These are phyloP conservation scores for Bombycilla garrulus DNA, from an alignment of 2,113 vertebrate species.

Conservation along the genomic window DNA sequence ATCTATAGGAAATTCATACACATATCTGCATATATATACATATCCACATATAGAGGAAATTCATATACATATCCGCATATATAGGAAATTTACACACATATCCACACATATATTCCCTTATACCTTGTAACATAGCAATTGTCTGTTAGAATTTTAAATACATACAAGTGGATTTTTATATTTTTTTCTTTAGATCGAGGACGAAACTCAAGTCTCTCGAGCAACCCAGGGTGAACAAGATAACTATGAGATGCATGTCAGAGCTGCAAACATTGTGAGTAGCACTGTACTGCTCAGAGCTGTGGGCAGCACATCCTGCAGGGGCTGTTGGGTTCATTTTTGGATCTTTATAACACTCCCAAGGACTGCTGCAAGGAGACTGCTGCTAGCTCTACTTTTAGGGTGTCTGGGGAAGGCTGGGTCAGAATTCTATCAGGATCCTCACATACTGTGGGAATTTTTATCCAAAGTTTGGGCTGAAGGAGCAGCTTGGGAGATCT, in stretches of 20 bases:
- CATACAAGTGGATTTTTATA: fast-evolving
- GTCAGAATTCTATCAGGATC: background rate
- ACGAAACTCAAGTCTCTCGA: conserved; percentile 94
- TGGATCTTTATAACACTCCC: fast-evolving
- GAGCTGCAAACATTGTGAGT: conserved; percentile 97
- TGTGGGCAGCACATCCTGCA: background rate
- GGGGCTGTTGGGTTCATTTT: background rate
- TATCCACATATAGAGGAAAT: background rate
- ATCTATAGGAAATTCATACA: background rate
- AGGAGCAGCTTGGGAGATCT: background rate
- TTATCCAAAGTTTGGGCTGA: no score
- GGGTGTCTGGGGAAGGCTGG: background rate
- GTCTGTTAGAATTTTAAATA: background rate
- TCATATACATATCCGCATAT: no score
- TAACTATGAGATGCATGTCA: conserved; percentile 97
- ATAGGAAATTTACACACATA: no score
- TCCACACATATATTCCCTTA: background rate
- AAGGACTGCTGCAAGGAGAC: background rate
- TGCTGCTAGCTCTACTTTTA: background rate
- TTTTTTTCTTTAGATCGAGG: conserved; percentile 83
- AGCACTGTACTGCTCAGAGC: background rate
- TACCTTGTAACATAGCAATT: background rate
- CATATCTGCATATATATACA: no score
- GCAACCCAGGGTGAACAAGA: conserved; percentile 96
- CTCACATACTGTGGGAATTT: fast-evolving